phyloP scores from a whole-genome alignment of 2,113 vertebrate genomes.

The Nycticorax nycticorax region DNA sequence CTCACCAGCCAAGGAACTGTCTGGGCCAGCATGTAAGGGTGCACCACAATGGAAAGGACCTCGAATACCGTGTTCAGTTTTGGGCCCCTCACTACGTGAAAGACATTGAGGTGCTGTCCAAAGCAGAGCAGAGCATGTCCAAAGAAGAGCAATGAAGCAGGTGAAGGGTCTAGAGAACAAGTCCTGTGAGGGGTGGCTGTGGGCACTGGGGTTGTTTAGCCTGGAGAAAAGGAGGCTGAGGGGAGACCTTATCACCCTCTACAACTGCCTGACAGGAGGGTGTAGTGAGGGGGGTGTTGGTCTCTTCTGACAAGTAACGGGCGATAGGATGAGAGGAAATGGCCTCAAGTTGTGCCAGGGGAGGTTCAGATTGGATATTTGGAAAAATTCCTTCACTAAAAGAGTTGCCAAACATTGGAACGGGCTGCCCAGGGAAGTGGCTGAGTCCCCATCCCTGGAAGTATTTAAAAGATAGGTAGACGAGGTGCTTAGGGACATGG shows the following conservation, averaged over 20 bases:
- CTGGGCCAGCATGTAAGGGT: not conserved
- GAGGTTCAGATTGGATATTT: not conserved
- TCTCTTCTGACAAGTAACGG: not conserved
- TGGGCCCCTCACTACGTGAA: not conserved
- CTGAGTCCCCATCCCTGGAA: not conserved
- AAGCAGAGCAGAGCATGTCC: not conserved
- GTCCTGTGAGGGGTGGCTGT: not conserved
- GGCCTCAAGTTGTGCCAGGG: not conserved
- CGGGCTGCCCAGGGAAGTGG: not conserved
- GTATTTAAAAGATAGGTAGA: not conserved
- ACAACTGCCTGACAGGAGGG: not conserved
- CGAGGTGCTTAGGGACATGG: not conserved
- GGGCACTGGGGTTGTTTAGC: not conserved
- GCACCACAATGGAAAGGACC: accelerated
- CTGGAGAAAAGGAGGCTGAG: not conserved
- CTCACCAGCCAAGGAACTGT: not conserved
- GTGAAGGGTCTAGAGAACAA: not conserved
- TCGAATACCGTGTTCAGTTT: not conserved
- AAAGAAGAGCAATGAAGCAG: not conserved
- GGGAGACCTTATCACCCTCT: not conserved
- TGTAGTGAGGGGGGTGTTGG: not conserved
- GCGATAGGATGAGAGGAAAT: not conserved
- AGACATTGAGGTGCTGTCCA: not conserved
- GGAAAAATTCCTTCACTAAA: not conserved
- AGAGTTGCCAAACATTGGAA: not conserved